Percentiles rank a stretch among this genome's conserved stretches.
These are phyloP conservation scores for Channa striata DNA, from an alignment of 2,797 vertebrate species.

Conservation along the genomic window DNA sequence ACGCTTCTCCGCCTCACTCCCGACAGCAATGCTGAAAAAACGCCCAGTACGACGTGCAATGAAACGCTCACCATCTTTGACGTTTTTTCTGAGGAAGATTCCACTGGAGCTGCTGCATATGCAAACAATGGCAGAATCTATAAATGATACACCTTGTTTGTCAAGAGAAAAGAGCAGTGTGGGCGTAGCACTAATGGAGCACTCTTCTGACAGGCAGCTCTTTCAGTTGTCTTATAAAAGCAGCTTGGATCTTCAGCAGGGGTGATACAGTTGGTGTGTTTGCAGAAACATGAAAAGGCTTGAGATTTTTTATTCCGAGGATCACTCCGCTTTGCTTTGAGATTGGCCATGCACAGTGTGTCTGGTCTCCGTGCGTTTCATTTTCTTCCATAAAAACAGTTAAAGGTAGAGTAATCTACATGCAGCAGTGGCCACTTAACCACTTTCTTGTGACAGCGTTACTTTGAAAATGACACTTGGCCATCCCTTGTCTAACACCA, in stretches of 20 bases:
- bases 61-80: conserved; percentile 54
- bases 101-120: conserved; percentile 37
- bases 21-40: conserved; percentile 33
- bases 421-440: conserved; percentile 18
- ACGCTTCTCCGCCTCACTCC: conserved; percentile 32
- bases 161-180: conserved; percentile 57
- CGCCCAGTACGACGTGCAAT: conserved; percentile 17
- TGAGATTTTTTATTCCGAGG: conserved; percentile 36
- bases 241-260: conserved; percentile 38
- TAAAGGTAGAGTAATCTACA: conserved; percentile 28
- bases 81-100: conserved; percentile 47
- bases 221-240: conserved; percentile 60
- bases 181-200: conserved; percentile 67
- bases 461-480: conserved; percentile 51
- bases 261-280: conserved; percentile 36
- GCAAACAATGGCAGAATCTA: conserved; percentile 58
- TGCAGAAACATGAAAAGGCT: conserved; percentile 36
- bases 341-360: not conserved
- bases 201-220: conserved; percentile 52
- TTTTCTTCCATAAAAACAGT: not conserved
- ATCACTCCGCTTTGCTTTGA: conserved; percentile 27
- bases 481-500: conserved; percentile 46
- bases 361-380: not conserved
- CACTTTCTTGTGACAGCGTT: conserved; percentile 26
- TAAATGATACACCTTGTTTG: conserved; percentile 53